Base-by-base conservation (phyloP, 2,888 invertebrate species). In the Malacosoma neustria region DNA sequence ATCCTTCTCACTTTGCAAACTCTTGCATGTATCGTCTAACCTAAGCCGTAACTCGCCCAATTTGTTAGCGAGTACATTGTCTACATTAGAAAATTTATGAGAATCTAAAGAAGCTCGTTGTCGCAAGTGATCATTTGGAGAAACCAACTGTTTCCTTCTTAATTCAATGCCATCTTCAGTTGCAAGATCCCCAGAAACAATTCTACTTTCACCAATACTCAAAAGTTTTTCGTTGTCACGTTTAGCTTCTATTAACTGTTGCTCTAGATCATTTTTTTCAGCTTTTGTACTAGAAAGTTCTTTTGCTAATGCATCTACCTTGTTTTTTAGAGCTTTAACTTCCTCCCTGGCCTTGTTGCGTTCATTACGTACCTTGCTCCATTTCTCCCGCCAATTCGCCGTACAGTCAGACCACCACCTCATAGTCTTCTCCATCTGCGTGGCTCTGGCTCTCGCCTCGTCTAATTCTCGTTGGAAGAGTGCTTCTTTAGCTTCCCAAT, bases 341-440 rank as follows among this genome's bases (percentile, higher is more conserved):
- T 98, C 97, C 56, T 98, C 97, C 30, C 97, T 86, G 0, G 97
- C 93, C 64, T 95, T 94, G 69, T 98, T 98, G 13, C 98, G 88
- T 80, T 98, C 98, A 66, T 93, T 95, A 37, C 97, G 89, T 29
- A 54, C 94, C 82, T 97, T 97, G 72, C 94, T 95, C 98, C 98
- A 99, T 66, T 98, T 98, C 89, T 88, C 97, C 90, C 84, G 73
- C 98, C 98, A 36, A 95, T 97, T 98, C 93, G 97, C 96, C 0
- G 98, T 98, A 71, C 99, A 99, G 70, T 98, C 98, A 0, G 98
- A 97, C 98, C 98, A 99, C 98, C 98, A 99, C 41, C 97, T 88
- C 98, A 99, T 98, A 0, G 98, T 99, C 76, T 98, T 98, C 72
- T 99, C 99, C 99, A 99, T 99, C 77, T 99, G 98, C 0, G 97